These are phyloP conservation scores for Pelusios castaneus DNA, from an alignment of 2,113 vertebrate genomes.

Conservation along the genomic window DNA sequence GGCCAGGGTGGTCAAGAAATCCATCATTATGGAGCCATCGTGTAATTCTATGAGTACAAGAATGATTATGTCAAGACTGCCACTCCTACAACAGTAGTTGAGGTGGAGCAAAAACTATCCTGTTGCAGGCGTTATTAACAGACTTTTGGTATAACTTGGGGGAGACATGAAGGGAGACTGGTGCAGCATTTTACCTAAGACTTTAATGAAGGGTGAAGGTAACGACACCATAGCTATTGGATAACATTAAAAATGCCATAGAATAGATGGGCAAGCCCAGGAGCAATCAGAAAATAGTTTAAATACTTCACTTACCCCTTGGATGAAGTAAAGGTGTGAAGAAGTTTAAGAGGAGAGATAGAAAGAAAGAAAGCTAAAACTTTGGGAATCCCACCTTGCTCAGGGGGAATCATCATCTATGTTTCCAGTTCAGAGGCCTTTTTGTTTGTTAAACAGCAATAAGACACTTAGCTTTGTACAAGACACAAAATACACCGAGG, in stretches of 20 bases:
- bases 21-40: neutral
- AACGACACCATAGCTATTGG: neutral
- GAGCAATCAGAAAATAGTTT: neutral
- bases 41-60: neutral
- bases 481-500: fast-evolving
- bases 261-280: neutral
- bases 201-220: neutral
- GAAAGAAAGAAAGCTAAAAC: neutral
- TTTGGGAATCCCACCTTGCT: fast-evolving
- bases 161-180: neutral
- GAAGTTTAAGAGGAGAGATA: neutral
- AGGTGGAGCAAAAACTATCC: neutral
- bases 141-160: fast-evolving
- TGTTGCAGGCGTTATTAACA: neutral
- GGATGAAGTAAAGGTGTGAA: neutral
- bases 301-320: neutral
- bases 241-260: neutral
- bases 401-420: fast-evolving
- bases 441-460: neutral
- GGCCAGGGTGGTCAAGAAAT: neutral
- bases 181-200: neutral
- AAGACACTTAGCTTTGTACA: neutral
- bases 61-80: neutral
- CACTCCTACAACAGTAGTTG: neutral
- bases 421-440: fast-evolving